Conservation (phyloP, 2,797 vertebrate genomes). For the Takifugu rubripes region DNA sequence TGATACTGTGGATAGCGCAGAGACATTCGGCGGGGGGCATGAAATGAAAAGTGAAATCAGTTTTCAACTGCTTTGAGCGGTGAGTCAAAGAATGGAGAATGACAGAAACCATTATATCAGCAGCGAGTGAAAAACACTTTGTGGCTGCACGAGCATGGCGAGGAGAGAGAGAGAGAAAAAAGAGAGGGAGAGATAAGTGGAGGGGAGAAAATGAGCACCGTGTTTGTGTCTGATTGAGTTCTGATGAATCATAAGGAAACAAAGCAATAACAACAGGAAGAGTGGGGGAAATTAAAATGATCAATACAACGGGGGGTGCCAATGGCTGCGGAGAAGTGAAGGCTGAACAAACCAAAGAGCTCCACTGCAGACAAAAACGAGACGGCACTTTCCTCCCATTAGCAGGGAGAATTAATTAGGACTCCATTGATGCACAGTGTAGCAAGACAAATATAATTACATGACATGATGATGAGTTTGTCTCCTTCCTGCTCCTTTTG, state of each 20-base stretch:
- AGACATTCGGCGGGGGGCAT: too few species aligned
- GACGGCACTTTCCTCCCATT: conserved; percentile 41
- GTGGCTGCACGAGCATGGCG: conserved; percentile 4
- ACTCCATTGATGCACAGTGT: conserved; percentile 31
- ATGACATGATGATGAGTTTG: conserved; percentile 35
- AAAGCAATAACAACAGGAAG: conserved; percentile 4
- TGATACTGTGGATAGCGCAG: too few species aligned
- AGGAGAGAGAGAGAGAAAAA: background rate
- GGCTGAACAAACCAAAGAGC: conserved; percentile 28
- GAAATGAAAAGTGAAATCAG: too few species aligned
- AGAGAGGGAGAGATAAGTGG: background rate
- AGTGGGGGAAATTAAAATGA: conserved; percentile 5
- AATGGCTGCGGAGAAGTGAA: conserved; percentile 8
- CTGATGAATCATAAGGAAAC: conserved; percentile 17
- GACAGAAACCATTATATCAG: too few species aligned
- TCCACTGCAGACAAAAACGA: conserved; percentile 33
- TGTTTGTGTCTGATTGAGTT: background rate
- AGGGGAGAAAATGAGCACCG: background rate
- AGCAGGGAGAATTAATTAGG: conserved; percentile 51
- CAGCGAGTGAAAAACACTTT: conserved; percentile 14
- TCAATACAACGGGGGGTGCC: conserved; percentile 20
- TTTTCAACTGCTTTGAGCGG: too few species aligned
- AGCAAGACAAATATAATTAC: conserved; percentile 63
- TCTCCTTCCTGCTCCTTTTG: conserved; percentile 29
- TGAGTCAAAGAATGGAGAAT: too few species aligned